Evolutionary conservation across 2,888 invertebrate species (phyloP).

Genomic region (Tiliacea aurago): DNA sequence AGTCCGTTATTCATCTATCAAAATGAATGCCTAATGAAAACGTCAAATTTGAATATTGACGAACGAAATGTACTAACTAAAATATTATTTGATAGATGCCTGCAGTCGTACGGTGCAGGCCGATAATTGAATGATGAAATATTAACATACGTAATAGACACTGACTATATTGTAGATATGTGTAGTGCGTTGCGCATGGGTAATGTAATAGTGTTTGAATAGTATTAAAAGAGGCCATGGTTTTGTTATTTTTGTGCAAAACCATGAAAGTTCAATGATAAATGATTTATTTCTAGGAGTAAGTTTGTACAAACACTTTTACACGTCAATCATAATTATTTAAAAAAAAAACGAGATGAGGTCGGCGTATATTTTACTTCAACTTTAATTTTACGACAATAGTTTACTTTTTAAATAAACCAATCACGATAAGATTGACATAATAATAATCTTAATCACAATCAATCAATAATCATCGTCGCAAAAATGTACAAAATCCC

Average conservation of each 20-base stretch:
- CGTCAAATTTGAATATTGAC: constrained; percentile 83
- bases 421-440: too few species aligned
- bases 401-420: background rate
- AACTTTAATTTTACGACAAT: too few species aligned
- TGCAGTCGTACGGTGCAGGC: constrained; percentile 68
- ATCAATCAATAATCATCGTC: too few species aligned
- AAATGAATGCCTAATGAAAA: constrained; percentile 84
- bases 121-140: constrained; percentile 80
- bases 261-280: background rate
- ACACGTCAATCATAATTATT: too few species aligned
- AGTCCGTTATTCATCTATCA: constrained; percentile 80
- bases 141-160: constrained; percentile 77
- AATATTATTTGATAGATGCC: constrained; percentile 74
- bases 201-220: constrained; percentile 24
- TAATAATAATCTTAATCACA: too few species aligned
- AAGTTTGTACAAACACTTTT: too few species aligned
- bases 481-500: too few species aligned
- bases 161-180: constrained; percentile 32
- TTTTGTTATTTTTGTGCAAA: background rate
- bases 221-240: background rate
- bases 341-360: too few species aligned
- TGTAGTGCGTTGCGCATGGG: background rate
- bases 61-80: constrained; percentile 79
- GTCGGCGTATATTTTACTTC: too few species aligned
- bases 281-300: too few species aligned